Percentiles rank a stretch among this genome's conserved stretches.
phyloP scores from a whole-genome alignment of 2,797 vertebrate genomes.

The Hybognathus amarus region DNA sequence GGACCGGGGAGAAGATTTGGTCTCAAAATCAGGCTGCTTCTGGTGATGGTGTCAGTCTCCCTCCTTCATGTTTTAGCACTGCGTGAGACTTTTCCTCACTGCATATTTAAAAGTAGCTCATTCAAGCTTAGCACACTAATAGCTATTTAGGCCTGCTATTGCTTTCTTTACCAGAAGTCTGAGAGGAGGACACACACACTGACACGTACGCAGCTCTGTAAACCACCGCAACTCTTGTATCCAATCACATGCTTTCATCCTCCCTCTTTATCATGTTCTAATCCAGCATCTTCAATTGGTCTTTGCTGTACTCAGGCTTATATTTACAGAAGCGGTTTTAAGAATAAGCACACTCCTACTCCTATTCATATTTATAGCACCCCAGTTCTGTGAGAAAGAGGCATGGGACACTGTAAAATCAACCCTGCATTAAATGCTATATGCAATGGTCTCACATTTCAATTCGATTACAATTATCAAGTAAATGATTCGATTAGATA shows the following conservation, averaged over 20 bases:
- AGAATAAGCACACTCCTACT: slow-evolving; percentile 14
- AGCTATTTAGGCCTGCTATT: slow-evolving; percentile 43
- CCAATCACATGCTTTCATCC: slow-evolving; percentile 6
- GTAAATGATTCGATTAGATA: too few species aligned
- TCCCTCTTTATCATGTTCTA: slow-evolving; percentile 4
- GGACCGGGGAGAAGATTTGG: not conserved
- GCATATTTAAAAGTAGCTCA: slow-evolving; percentile 38
- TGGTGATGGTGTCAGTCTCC: slow-evolving; percentile 11
- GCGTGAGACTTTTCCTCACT: slow-evolving; percentile 20
- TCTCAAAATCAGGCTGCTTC: not conserved
- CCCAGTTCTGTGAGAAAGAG: slow-evolving; percentile 23
- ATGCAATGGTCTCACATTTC: not conserved
- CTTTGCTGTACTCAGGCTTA: slow-evolving; percentile 3
- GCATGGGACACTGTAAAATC: not conserved
- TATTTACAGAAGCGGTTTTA: slow-evolving; percentile 38
- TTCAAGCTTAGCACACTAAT: slow-evolving; percentile 40
- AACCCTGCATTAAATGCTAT: not conserved
- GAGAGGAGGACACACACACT: slow-evolving; percentile 26
- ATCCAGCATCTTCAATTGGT: not conserved
- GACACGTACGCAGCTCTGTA: not conserved
- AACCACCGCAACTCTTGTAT: slow-evolving; percentile 22
- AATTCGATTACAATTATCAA: too few species aligned
- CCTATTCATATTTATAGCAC: slow-evolving; percentile 39
- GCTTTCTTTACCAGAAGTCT: slow-evolving; percentile 28
- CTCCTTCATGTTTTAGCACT: not conserved